Conservation (phyloP, 2,888 invertebrate species). For the Acleris sparsana region DNA sequence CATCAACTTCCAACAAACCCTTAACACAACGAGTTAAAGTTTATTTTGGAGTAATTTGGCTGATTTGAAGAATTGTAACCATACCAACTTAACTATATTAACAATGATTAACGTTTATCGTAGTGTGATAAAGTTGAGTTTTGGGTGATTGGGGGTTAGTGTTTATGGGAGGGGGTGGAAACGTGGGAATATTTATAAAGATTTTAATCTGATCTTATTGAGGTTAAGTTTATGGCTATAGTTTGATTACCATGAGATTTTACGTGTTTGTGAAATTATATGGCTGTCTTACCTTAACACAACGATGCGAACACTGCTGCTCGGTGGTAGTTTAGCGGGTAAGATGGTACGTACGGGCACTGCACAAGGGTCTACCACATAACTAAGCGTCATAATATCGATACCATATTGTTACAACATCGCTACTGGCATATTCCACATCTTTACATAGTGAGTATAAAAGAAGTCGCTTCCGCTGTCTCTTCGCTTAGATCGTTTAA, state of each 20-base stretch:
- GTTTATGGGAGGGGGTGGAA: constrained; percentile 23
- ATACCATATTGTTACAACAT: too few relatives aligned
- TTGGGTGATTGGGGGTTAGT: background rate
- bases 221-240: constrained; percentile 29
- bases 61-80: background rate
- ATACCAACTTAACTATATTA: background rate
- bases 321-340: too few relatives aligned
- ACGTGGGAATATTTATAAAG: constrained; percentile 37
- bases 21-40: background rate
- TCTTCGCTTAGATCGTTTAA: too few relatives aligned
- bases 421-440: too few relatives aligned
- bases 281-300: background rate
- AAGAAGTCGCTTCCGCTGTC: too few relatives aligned
- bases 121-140: background rate
- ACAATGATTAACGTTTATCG: background rate
- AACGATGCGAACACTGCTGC: too few relatives aligned
- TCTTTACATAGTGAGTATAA: too few relatives aligned
- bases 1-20: constrained; percentile 1
- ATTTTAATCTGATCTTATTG: constrained; percentile 35
- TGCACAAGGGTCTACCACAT: too few relatives aligned
- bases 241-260: constrained; percentile 26
- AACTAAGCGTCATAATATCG: too few relatives aligned
- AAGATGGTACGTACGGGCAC: too few relatives aligned
- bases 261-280: constrained; percentile 3
- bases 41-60: background rate